Evolutionary conservation across 1,140 invertebrate genomes (phyloP).

Genomic region (Periplaneta americana): DNA sequence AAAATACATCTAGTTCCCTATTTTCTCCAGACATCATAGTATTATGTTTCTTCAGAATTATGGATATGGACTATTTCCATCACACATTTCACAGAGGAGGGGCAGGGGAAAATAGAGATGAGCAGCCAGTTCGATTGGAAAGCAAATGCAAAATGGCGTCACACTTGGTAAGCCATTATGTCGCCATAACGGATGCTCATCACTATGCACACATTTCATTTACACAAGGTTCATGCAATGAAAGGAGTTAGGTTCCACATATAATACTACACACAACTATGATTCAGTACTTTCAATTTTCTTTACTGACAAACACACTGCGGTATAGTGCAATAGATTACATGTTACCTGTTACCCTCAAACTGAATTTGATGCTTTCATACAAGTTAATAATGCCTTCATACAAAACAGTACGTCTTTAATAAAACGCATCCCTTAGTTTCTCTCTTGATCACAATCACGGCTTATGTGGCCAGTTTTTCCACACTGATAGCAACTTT

Average conservation of each 20-base stretch:
- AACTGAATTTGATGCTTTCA: neutral
- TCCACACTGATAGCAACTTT: slow-evolving; percentile 42
- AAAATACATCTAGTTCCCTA: too few species aligned
- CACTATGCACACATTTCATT: neutral
- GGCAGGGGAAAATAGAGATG: too few species aligned
- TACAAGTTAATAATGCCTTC: neutral
- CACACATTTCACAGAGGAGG: too few species aligned
- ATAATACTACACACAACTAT: neutral
- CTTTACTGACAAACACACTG: neutral
- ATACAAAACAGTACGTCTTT: neutral
- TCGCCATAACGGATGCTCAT: neutral
- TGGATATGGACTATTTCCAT: too few species aligned
- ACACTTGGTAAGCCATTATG: neutral
- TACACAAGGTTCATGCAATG: neutral
- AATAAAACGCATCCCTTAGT: neutral
- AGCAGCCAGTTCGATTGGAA: too few species aligned
- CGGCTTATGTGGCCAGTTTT: slow-evolving; percentile 42
- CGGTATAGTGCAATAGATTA: neutral
- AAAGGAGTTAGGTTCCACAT: neutral
- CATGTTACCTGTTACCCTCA: neutral
- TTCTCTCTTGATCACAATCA: slow-evolving; percentile 34
- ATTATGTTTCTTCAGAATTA: too few species aligned
- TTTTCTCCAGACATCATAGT: too few species aligned
- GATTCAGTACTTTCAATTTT: neutral
- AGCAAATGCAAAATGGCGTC: neutral